Evolutionary conservation across 1,140 invertebrate species (phyloP).

Genomic region (Chelonus insularis): DNA sequence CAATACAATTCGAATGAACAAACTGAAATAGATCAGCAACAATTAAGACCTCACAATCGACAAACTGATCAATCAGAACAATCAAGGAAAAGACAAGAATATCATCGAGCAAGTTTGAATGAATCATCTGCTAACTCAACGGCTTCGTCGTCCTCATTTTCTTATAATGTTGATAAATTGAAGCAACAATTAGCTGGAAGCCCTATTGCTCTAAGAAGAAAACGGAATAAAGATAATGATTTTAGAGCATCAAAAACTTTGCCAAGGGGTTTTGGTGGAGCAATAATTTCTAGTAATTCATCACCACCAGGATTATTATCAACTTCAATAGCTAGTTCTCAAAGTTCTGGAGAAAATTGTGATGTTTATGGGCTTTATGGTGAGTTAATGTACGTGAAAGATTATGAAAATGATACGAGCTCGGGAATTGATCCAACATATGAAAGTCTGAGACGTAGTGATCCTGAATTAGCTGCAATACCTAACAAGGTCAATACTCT

Average conservation of each 20-base stretch:
- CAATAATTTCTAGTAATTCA: constrained; percentile 23
- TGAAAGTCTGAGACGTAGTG: constrained; percentile 75
- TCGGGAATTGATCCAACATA: constrained; percentile 72
- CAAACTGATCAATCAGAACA: constrained; percentile 61
- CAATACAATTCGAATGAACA: not conserved
- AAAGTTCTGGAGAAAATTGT: constrained; percentile 69
- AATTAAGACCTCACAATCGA: constrained; percentile 45
- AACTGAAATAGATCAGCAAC: constrained; percentile 33
- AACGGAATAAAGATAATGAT: constrained; percentile 70
- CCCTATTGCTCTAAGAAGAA: constrained; percentile 70
- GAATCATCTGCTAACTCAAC: constrained; percentile 10
- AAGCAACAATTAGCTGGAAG: constrained; percentile 67
- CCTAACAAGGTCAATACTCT: constrained; percentile 79
- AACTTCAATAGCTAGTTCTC: constrained; percentile 61
- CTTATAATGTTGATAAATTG: constrained; percentile 63
- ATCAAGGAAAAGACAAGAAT: constrained; percentile 44
- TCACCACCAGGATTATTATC: constrained; percentile 57
- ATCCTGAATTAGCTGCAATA: constrained; percentile 80
- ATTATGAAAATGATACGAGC: constrained; percentile 79
- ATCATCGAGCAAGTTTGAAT: constrained; percentile 59
- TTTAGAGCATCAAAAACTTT: constrained; percentile 76
- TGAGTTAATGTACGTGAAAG: constrained; percentile 86
- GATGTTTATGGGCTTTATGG: constrained; percentile 89
- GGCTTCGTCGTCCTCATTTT: constrained; percentile 53
- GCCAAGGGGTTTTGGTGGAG: constrained; percentile 68